A percentile compares a stretch with the other conserved stretches of the same genome.
phyloP scores from a whole-genome alignment of 2,113 vertebrate genomes.

The Tinamus guttatus region DNA sequence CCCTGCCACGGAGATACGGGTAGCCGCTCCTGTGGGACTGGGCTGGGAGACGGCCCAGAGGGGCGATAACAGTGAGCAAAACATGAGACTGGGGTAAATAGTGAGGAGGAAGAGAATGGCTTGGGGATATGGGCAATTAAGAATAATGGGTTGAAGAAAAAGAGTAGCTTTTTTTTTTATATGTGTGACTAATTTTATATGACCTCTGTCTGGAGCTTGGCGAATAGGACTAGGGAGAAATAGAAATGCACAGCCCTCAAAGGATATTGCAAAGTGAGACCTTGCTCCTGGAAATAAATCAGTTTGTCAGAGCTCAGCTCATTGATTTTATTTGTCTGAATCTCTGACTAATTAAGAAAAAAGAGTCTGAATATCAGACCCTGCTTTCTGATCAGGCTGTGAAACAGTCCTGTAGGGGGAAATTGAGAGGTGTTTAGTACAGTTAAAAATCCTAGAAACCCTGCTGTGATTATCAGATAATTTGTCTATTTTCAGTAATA shows the following conservation, averaged over 20 bases:
- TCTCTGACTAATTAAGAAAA: conserved; percentile 4
- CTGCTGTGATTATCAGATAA: neutral
- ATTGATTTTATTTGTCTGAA: conserved; percentile 49
- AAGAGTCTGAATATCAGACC: neutral
- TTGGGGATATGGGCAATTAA: conserved; percentile 1
- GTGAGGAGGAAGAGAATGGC: neutral
- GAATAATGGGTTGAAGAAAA: neutral
- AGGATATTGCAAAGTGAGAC: neutral
- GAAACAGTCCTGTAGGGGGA: neutral
- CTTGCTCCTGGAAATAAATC: conserved; percentile 34
- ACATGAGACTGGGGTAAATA: neutral
- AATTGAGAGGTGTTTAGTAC: neutral
- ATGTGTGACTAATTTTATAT: conserved; percentile 7
- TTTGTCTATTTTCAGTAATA: neutral
- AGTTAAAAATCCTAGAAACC: conserved; percentile 9
- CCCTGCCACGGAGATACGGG: conserved; percentile 28
- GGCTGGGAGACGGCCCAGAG: neutral
- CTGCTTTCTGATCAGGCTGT: neutral
- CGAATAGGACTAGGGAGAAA: neutral
- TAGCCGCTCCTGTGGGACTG: neutral
- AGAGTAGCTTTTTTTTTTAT: neutral
- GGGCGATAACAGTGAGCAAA: neutral
- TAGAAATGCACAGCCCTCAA: neutral
- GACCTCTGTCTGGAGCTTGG: neutral
- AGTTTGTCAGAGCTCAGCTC: conserved; percentile 18